Base-by-base conservation (phyloP, 2,888 invertebrate species). In the Lithodes maja region DNA sequence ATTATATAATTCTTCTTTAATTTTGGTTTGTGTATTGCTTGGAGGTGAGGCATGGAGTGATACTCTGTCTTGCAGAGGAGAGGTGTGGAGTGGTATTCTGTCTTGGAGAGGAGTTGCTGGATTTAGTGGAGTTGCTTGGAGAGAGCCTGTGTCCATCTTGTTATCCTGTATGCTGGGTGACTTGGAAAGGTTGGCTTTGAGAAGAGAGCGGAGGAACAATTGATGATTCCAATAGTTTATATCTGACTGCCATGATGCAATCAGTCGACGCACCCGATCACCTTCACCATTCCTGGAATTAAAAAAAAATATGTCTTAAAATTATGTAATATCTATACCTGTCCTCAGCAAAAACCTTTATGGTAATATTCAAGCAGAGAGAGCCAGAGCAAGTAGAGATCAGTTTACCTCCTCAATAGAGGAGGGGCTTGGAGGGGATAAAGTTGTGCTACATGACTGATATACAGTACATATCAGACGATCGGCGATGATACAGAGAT, bases 241-340 rank as follows among this genome's bases (percentile, higher is more conserved):
- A n/a, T 55, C 75, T 9, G 84, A 84, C 49, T 84, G 84, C 84
- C 84, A 75, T 17, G 84, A 84, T 49, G 33, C 74, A 53, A 75
- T 17, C 9, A 84, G 75, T 49, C 55, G 17, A 33, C 54, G 75
- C 33, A 75, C 12, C 55, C 84, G 71, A n/a, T 7, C 55, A 15
- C 50, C 84, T 9, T 55, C 74, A 75, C 84, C 84, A 84, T 84
- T 50, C 74, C 84, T 84, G 74, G n/a, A 71, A 17, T 12, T n/a
- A 2, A n/a, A 17, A 75, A 17, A 77, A 50, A 77, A 33, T 50
- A 50, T 49, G 2, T 49, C 3, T 50, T 77, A 17, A 50, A 75
- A 33, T 1, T 49, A 9, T 7, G 3, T 74, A 0, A 2, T 77
- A 50, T 77, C 49, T 77, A 15, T 77, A 17, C 17, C 1, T 50